Percentiles rank a stretch among this genome's conserved stretches.
These are phyloP conservation scores for Leptopilina syphax DNA, from an alignment of 2,888 invertebrate species.

Conservation along the genomic window DNA sequence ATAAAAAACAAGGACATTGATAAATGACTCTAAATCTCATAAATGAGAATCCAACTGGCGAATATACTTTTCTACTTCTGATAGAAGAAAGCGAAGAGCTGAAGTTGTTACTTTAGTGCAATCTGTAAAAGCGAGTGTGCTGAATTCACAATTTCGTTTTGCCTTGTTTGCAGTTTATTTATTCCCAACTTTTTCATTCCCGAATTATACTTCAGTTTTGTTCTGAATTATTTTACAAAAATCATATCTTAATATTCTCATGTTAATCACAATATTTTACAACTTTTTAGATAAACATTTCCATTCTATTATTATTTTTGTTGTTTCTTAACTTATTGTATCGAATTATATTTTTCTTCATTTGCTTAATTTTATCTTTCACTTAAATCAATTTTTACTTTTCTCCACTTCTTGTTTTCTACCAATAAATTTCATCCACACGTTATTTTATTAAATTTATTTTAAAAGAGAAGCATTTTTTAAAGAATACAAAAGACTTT, in stretches of 20 bases:
- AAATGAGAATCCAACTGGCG: slow-evolving; percentile 40
- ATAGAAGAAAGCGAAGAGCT: slow-evolving; percentile 39
- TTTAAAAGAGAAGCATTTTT: too few species aligned
- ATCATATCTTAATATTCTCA: not conserved
- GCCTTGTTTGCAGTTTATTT: slow-evolving; percentile 18
- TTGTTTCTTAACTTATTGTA: too few species aligned
- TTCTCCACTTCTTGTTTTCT: too few species aligned
- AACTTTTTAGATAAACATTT: too few species aligned
- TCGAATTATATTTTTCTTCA: too few species aligned
- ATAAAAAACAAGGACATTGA: slow-evolving; percentile 38
- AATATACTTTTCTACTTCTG: slow-evolving; percentile 39
- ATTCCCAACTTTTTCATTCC: slow-evolving; percentile 5
- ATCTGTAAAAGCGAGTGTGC: slow-evolving; percentile 31
- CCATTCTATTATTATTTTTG: too few species aligned
- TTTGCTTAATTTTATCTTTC: too few species aligned
- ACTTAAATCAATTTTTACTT: too few species aligned
- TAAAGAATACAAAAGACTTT: too few species aligned
- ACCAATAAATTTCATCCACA: too few species aligned
- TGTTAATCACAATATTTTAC: too few species aligned
- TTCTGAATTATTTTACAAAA: not conserved
- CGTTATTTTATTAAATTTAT: too few species aligned
- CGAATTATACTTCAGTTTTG: not conserved
- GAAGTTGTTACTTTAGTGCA: slow-evolving; percentile 38
- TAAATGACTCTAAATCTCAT: slow-evolving; percentile 40
- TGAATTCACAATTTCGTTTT: slow-evolving; percentile 35